phyloP scores from a whole-genome alignment of 2,888 invertebrate genomes.

The Chloromyia formosa region DNA sequence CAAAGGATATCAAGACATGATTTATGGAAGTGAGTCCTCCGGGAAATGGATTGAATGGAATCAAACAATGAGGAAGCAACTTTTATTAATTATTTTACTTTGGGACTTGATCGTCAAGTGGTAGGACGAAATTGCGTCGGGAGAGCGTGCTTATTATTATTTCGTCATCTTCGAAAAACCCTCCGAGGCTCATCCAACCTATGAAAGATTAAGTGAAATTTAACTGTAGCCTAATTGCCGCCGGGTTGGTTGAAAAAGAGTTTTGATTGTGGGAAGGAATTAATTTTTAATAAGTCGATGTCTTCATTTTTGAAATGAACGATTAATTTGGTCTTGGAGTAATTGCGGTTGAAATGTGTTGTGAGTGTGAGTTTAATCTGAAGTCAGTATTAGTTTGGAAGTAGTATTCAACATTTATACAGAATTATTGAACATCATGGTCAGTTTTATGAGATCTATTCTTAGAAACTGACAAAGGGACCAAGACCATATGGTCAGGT shows the following conservation, averaged over 20 bases:
- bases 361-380: too few species aligned
- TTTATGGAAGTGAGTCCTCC: conserved; percentile 35
- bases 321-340: not conserved
- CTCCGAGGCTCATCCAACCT: not conserved
- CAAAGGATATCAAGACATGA: conserved; percentile 22
- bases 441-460: too few species aligned
- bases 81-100: conserved; percentile 41
- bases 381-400: too few species aligned
- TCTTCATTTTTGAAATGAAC: not conserved
- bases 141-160: not conserved
- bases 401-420: too few species aligned
- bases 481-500: too few species aligned
- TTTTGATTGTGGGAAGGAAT: not conserved
- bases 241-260: not conserved
- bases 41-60: conserved; percentile 42
- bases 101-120: not conserved
- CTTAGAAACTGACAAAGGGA: too few species aligned
- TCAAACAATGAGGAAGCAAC: conserved; percentile 42
- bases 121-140: not conserved
- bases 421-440: too few species aligned
- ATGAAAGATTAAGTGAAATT: conserved; percentile 5
- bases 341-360: too few species aligned
- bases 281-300: not conserved
- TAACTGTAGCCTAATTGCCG: not conserved
- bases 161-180: not conserved